Base-by-base conservation (phyloP, 2,797 vertebrate species). In the Pogonophryne albipinna region DNA sequence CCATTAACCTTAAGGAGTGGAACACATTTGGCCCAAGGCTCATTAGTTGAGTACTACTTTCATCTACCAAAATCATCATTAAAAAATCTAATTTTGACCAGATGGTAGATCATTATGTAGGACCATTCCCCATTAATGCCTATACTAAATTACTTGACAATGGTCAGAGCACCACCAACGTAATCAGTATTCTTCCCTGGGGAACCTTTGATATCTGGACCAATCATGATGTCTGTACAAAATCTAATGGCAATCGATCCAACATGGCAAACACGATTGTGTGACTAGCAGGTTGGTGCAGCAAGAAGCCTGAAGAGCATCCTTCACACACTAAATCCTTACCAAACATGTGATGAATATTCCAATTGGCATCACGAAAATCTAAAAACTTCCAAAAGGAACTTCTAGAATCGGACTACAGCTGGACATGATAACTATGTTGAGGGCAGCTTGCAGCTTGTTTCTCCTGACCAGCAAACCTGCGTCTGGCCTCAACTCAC, bases 401-500 rank as follows among this genome's bases (percentile, higher is more conserved):
- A 31, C 23, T 50, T 59, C 20, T 17, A 62, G 55, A 55, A 65
- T 67, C 38, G 38, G 50, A 59, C 52, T 44, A 13, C 57, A 75
- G 49, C 71, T 65, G 45, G 38, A 50, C 44, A 68, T 51, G 16
- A 72, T 55, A 57, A 66, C 31, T 66, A 55, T 27, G 60, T 23
- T n/a, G 10, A 55, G 27, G 8, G n/a, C 46, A 82, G 50, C 71
- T 45, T 58, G 56, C 74, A 75, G 42, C 34, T 15, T 20, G 47
- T 14, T 47, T 78, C 64, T 63, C 51, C 44, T 65, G 69, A 71
- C 50, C 63, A 70, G 70, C 46, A 67, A 66, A 50, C 59, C 50
- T 71, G 70, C 41, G 76, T 69, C 56, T 38, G 49, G 68, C 58
- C 51, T 76, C 66, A 17, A 50, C 50, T 41, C 70, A 74, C 75